Evolutionary conservation across 2,888 invertebrate species (phyloP).

Genomic region (Tenthredo amoena): DNA sequence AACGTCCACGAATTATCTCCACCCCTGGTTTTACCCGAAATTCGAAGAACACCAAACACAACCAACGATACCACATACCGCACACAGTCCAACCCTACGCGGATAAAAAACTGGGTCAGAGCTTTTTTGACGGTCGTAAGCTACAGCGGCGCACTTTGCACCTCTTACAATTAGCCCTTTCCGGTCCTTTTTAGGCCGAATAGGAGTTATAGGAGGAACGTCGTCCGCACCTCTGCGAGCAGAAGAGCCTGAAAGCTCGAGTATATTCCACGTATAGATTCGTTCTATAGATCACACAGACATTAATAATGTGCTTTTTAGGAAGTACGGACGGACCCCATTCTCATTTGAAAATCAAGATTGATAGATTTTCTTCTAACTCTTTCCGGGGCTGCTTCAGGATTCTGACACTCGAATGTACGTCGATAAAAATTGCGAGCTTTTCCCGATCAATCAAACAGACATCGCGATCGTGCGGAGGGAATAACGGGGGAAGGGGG

Average conservation of each 20-base stretch:
- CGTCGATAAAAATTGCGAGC: neutral
- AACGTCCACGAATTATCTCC: conserved; percentile 26
- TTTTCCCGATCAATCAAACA: neutral
- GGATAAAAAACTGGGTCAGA: conserved; percentile 28
- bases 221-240: neutral
- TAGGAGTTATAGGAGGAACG: neutral
- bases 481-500: neutral
- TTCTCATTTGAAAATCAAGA: neutral
- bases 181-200: neutral
- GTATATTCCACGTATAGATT: neutral
- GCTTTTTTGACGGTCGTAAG: conserved; percentile 10
- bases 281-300: neutral
- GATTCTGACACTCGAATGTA: neutral
- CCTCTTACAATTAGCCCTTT: conserved; percentile 11
- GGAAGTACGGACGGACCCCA: neutral
- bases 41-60: neutral
- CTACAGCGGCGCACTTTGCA: conserved; percentile 11
- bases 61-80: neutral
- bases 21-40: neutral
- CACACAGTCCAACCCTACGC: neutral
- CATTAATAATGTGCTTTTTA: neutral
- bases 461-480: neutral
- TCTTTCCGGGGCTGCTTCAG: neutral
- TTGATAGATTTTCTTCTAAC: neutral
- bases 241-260: neutral